Conservation (phyloP, 23 tunicate genomes). For the Ciona savignyi region DNA sequence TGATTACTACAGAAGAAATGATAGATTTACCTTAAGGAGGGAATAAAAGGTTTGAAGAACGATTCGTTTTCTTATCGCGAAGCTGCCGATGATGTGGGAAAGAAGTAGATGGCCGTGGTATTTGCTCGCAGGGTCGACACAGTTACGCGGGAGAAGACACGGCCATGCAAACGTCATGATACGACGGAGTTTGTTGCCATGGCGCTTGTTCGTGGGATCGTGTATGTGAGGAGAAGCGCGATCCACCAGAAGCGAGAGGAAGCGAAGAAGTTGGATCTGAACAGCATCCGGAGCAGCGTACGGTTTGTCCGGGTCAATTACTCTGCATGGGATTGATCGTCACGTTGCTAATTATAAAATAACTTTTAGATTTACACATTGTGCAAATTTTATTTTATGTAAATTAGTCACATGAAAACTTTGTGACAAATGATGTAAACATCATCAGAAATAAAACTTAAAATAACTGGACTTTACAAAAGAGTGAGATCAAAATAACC, state of each 20-base stretch:
- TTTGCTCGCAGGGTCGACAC: constrained; percentile 95
- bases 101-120: constrained; percentile 96
- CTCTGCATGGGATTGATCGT: constrained; percentile 18
- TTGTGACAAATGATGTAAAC: too few species aligned
- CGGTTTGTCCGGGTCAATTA: constrained; percentile 84
- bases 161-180: constrained; percentile 99
- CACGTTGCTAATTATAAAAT: background rate
- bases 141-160: constrained; percentile 77
- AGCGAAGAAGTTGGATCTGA: constrained; percentile 78
- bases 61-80: constrained; percentile 67
- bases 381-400: too few species aligned
- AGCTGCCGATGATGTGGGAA: constrained; percentile 84
- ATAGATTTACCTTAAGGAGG: constrained; percentile 55
- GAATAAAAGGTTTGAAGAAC: constrained; percentile 94
- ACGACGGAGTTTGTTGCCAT: constrained; percentile 84
- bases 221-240: constrained; percentile 80
- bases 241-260: constrained; percentile 86
- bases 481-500: background rate
- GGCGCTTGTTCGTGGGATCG: constrained; percentile 75
- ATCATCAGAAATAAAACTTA: background rate
- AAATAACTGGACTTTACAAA: background rate
- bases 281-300: constrained; percentile 85
- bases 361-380: too few species aligned
- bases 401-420: too few species aligned
- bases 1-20: background rate